Evolutionary conservation across 2,888 invertebrate genomes (phyloP), one percentile per base, ranked within the genome.

Genomic region (Ectobius pallidus): DNA sequence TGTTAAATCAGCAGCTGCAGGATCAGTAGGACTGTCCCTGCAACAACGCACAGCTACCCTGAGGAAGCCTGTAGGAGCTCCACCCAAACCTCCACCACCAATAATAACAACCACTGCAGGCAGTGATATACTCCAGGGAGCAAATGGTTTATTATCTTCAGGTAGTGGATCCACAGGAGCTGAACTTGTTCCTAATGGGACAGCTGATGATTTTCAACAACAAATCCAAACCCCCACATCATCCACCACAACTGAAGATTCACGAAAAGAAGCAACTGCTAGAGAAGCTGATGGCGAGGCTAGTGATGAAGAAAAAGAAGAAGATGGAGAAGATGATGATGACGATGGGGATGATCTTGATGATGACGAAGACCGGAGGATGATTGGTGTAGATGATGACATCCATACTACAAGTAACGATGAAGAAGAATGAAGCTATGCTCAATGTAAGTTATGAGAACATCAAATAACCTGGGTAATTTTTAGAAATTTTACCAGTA

Each of bases 191-290:
- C 52, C 55, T 2, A 65, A 52, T 39, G 73, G 70, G 11, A 39
- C 42, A 16, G 68, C n/a, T 16, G 71, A 71, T 16, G 75, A 75
- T 34, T 63, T 39, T 6, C 73, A 71, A 63, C 72, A 69, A 22
- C 72, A 72, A 69, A 71, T 75, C 20, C 75, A 75, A 49, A 75
- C 75, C n/a, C 75, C 75, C 14, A 75, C 75, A 14, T 75, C 75
- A 22, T 74, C 74, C 7, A 75, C 75, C 9, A 75, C 75, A 18
- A 75, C 75, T 16, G 75, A 75, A 46, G 75, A 75, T 67, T 75
- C 75, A 27, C 46, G 75, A 39, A 75, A 75, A 49, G 75, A 75
- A 62, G 73, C 74, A 18, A 71, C 73, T 14, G 75, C 69, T 14
- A 52, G 75, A 20, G 75, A 75, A 68, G 75, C 74, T 16, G 75